Base-by-base conservation (phyloP, 2,888 invertebrate genomes). In the Cheilosia vernalis region DNA sequence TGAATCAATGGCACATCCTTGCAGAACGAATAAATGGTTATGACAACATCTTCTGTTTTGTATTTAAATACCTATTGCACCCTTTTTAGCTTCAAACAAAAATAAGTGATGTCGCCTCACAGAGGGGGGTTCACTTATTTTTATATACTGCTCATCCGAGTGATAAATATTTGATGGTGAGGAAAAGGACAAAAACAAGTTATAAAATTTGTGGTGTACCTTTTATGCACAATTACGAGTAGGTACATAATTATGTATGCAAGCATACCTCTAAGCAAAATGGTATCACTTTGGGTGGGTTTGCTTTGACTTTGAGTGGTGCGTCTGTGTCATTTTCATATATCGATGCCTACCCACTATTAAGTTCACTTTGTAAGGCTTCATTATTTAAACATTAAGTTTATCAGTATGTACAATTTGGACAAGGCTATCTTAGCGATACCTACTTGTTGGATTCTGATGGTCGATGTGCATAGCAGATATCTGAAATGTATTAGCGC, bases 21-120 rank as follows among this genome's bases (percentile, higher is more conserved):
- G n/a, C n/a, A 17, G 40, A 9, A 27, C 6, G 56, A 42, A 70
- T 73, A 37, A 33, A 79, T 84, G 69, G 69, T 84, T 80, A 74
- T 84, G 84, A 84, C 80, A 84, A 84, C 53, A 64, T 74, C 79
- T 58, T 67, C n/a, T 69, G n/a, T 66, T 61, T 64, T 24, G 24
- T 51, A 19, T 58, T 64, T 66, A 30, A 64, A 53, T 33, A 17
- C 13, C 13, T 19, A 63, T 30, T 79, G 53, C 79, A 80, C 79
- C 84, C 84, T 66, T 79, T 79, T 74, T 19, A 37, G 44, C 42
- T 40, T 69, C 64, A 58, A 66, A 66, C 47, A 49, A 40, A 63
- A 47, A 51, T 77, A 72, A 72, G 47, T 60, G 64, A 74, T 63
- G 74, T 64, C 47, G 53, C 30, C 30, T 42, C 63, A 47, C 60